Conservation (phyloP, 30 jellyfish, hydroid and myxozoan genomes). For the Cassiopea xamachana region DNA sequence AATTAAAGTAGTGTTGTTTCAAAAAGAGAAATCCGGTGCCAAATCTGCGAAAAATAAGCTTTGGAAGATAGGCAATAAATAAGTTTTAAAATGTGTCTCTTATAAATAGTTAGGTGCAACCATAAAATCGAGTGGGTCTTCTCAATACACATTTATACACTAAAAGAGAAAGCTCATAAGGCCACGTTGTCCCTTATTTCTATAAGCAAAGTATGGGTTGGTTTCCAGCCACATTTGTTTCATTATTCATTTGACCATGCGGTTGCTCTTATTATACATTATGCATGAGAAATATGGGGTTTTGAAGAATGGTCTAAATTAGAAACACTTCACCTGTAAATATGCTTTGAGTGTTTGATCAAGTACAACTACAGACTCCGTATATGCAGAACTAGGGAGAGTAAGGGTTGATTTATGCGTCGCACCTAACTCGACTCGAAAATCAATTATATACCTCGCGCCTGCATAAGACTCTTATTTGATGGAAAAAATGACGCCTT, state of each 20-base stretch:
- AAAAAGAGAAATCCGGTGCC: conserved; percentile 22
- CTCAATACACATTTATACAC: neutral
- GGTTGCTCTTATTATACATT: no score
- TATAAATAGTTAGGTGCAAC: conserved; percentile 4
- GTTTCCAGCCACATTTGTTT: no score
- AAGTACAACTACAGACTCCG: no score
- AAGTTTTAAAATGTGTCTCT: conserved; percentile 9
- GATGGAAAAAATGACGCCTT: conserved; percentile 5
- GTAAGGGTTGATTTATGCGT: neutral
- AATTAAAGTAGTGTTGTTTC: conserved; percentile 15
- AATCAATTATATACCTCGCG: neutral
- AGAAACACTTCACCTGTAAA: no score
- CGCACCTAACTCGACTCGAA: conserved; percentile 4
- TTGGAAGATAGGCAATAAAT: neutral
- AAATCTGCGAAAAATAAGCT: neutral
- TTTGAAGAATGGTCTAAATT: no score
- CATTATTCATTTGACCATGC: no score
- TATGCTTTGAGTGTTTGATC: no score
- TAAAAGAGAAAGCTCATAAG: neutral
- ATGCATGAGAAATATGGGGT: no score
- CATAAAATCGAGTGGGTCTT: neutral
- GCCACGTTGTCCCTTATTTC: no score
- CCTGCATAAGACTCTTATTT: neutral
- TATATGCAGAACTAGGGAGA: no score
- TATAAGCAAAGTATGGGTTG: no score